Evolutionary conservation across 2,888 invertebrate genomes (phyloP), one percentile per base, ranked within the genome.

Genomic region (Chaetogeoica ovagalla): DNA sequence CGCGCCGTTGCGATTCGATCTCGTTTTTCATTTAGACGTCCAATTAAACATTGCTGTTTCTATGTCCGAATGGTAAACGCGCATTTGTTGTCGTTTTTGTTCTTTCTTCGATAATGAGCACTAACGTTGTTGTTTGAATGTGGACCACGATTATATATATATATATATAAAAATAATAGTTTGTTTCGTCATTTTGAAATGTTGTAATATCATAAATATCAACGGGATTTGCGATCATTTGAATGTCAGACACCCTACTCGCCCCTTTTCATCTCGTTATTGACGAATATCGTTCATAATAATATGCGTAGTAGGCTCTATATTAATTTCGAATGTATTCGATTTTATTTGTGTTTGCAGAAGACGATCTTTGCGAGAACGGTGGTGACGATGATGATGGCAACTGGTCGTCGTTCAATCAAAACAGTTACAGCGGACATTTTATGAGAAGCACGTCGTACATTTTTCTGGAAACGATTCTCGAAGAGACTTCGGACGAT

Each of bases 401-500:
- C 9, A 43, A 55, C 71, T 79, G 79, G 79, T 79, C 79, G 23
- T 79, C 79, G 15, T 79, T 79, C 63, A 79, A 63, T 5, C 79
- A 79, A 63, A 79, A 63, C 17, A 71, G n/a, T 71, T 79, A 63
- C 39, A 63, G 19, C n/a, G 79, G 63, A 39, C 71, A 79, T 21
- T 23, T 71, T 8, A 63, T 30, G 8, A 79, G 71, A 30, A 79
- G 82, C 43, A 73, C 82, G 11, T 90, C 90, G 84, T 89, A 89
- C 84, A 89, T 91, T 85, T 92, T 92, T 86, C 89, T 94, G 87
- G 94, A 95, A 87, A 94, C 95, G 43, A 95, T 95, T 86, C 90
- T 94, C 85, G 95, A 95, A 87, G 95, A 95, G 87, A 94, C 94
- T 23, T 93, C 94, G 84, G 94, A 95, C 87, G 94, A 95, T 85